A percentile compares a stretch with the other conserved stretches of the same genome.
Conservation (phyloP, 2,113 vertebrate species). For the Salvator merianae region DNA sequence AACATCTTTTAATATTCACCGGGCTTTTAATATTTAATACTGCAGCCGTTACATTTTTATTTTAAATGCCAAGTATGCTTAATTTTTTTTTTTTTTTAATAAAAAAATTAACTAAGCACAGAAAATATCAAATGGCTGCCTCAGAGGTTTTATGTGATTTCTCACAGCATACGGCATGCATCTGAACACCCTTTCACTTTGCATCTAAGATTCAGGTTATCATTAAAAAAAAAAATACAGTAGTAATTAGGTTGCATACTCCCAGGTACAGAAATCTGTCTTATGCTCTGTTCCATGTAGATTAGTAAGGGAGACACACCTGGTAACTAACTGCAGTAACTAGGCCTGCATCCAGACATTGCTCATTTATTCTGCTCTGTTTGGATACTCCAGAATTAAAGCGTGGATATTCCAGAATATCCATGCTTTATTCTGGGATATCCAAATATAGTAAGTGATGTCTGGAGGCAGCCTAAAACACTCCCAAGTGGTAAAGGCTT, state of each 20-base stretch:
- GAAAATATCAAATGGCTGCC: neutral
- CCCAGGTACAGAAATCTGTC: neutral
- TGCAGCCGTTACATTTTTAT: neutral
- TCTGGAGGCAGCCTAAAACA: too few species aligned
- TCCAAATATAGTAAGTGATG: too few species aligned
- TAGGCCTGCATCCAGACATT: neutral
- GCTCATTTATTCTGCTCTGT: too few species aligned
- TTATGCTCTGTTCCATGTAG: neutral
- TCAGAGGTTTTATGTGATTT: neutral
- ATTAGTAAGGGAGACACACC: neutral
- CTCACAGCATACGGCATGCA: neutral
- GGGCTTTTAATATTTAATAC: slow-evolving; percentile 24
- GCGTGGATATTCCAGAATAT: too few species aligned
- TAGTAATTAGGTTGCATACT: neutral
- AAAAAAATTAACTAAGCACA: neutral
- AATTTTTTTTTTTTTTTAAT: neutral
- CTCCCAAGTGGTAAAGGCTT: too few species aligned
- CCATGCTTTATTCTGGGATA: too few species aligned
- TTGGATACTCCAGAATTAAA: too few species aligned
- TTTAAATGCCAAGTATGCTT: neutral
- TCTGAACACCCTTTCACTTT: neutral
- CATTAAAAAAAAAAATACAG: neutral
- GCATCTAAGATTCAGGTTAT: neutral
- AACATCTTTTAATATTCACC: slow-evolving; percentile 15
- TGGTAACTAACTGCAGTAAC: neutral